phyloP scores from a whole-genome alignment of 2,797 vertebrate species.

The Cirrhinus molitorella region DNA sequence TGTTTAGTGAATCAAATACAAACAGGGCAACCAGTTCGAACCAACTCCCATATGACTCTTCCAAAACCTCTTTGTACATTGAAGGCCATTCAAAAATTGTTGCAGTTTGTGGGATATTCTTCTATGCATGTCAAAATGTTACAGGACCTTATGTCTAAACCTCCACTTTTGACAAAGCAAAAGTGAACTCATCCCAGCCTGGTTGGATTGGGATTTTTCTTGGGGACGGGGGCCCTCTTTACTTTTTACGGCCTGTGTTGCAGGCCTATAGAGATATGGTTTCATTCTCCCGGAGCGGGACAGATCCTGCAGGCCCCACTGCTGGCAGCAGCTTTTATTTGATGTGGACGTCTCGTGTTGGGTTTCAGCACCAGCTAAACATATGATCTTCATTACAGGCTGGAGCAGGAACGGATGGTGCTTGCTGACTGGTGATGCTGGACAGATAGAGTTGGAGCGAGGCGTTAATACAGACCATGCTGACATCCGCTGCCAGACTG shows the following conservation, averaged over 20 bases:
- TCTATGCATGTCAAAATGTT: neutral
- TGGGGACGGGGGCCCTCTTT: constrained; percentile 15
- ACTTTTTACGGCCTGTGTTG: constrained; percentile 75
- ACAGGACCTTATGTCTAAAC: neutral
- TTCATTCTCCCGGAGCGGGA: constrained; percentile 74
- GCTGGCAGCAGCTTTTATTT: constrained; percentile 82
- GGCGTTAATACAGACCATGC: constrained; percentile 58
- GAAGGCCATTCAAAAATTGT: neutral
- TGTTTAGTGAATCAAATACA: constrained; percentile 10
- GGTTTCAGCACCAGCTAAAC: constrained; percentile 79
- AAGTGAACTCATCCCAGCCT: constrained; percentile 38
- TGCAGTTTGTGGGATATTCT: neutral
- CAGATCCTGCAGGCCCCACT: constrained; percentile 65
- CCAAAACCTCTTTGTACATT: constrained; percentile 15
- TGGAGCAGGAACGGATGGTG: constrained; percentile 73
- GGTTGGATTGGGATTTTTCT: constrained; percentile 12
- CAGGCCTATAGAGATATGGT: constrained; percentile 75
- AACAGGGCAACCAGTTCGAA: neutral
- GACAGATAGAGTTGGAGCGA: constrained; percentile 62
- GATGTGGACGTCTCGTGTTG: constrained; percentile 80
- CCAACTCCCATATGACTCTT: neutral
- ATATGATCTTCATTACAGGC: constrained; percentile 84
- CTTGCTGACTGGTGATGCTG: constrained; percentile 75
- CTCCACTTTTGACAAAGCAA: constrained; percentile 28
- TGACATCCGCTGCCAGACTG: constrained; percentile 39